Conservation (phyloP, 2,113 vertebrate species). For the Dromaius novaehollandiae region DNA sequence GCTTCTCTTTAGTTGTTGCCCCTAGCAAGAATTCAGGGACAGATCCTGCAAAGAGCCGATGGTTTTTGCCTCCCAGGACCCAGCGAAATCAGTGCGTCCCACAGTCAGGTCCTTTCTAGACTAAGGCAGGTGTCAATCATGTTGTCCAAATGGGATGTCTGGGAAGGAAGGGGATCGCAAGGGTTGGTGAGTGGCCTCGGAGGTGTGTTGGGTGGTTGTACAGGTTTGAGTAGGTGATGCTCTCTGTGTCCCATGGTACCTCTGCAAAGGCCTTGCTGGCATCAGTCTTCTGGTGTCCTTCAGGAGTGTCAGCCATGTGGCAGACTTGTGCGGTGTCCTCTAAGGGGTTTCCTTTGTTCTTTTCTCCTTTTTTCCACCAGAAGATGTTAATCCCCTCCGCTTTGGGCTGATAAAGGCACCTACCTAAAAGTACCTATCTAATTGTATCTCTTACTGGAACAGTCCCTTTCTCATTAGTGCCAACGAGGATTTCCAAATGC, state of each 20-base stretch:
- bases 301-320: accelerated
- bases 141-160: accelerated
- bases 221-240: accelerated
- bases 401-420: neutral
- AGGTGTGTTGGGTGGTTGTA: accelerated
- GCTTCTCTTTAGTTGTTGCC: neutral
- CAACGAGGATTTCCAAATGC: neutral
- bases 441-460: neutral
- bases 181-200: neutral
- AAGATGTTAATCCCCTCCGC: neutral
- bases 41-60: neutral
- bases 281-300: neutral
- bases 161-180: neutral
- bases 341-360: neutral
- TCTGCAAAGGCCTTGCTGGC: neutral
- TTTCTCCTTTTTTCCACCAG: neutral
- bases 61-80: neutral
- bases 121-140: accelerated
- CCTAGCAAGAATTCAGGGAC: neutral
- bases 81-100: accelerated
- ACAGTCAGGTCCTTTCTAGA: neutral
- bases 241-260: neutral
- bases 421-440: neutral
- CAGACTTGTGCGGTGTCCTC: neutral
- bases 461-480: neutral